Evolutionary conservation across 2,113 vertebrate genomes (phyloP), one percentile per base, ranked within the genome.

Genomic region (Xenotilapia caudafasciata): DNA sequence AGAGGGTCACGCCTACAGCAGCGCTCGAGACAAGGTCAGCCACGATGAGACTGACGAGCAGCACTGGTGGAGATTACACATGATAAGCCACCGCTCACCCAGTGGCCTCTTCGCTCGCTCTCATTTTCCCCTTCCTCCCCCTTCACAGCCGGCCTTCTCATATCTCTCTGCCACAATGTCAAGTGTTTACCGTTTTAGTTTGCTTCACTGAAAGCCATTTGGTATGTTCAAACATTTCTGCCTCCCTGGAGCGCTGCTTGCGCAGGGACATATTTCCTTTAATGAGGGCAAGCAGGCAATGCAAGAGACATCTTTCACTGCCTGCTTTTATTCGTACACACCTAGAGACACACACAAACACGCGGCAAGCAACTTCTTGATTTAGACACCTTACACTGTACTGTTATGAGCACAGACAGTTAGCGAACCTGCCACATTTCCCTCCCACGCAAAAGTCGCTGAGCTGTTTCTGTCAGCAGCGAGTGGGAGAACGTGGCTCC

Each of bases 1-100:
- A 90, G 80, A 81, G 75, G 90, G 87, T 91, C 90, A 83, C 33
- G 73, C 85, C 85, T 79, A 56, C 5, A 92, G 89, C 82, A 56
- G 56, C 21, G 68, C 87, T 85, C 2, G 26, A 92, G 91, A 92
- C 92, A 89, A 94, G 93, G 92, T 94, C 94, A 90, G 85, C 83
- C 90, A 86, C 85, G 91, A 92, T 83, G 91, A 88, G 83, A 88
- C 89, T 79, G 82, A 89, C 91, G 81, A 79, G 85, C 82, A 80
- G 62, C 82, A 51, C 90, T 86, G 86, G 80, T 85, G 84, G 80
- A 89, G 92, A 90, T 89, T 88, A 85, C 79, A 23, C 88, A 90
- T 21, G 80, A 94, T 90, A 60, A 90, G 86, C 60, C 84, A 81
- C 70, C 35, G 84, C 54, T 86, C 82, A 14, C 28, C 83, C 82